Evolutionary conservation across 2,113 vertebrate genomes (phyloP).

Genomic region (Thalassoma bifasciatum): DNA sequence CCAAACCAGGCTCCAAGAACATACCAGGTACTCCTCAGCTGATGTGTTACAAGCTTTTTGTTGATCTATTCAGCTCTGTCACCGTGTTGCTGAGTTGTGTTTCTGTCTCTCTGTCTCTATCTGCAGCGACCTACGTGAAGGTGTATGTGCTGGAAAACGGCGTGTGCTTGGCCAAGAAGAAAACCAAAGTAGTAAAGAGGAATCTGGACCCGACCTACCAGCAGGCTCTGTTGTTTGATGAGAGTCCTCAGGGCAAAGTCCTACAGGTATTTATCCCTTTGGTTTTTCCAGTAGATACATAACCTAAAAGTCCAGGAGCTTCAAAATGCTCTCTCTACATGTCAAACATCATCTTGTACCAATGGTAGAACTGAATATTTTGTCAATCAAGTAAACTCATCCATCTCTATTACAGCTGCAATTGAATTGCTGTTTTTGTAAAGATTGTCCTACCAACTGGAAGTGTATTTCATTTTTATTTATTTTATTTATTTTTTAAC

Average conservation of each 20-base stretch:
- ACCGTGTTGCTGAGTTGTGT: neutral
- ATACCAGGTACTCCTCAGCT: conserved; percentile 87
- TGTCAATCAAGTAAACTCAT: too few relatives aligned
- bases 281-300: neutral
- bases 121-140: conserved; percentile 93
- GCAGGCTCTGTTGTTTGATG: conserved; percentile 95
- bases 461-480: too few relatives aligned
- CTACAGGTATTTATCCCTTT: conserved; percentile 88
- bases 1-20: conserved; percentile 93
- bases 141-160: conserved; percentile 96
- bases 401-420: too few relatives aligned
- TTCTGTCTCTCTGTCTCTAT: neutral
- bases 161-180: conserved; percentile 95
- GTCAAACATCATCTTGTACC: too few relatives aligned
- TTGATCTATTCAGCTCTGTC: neutral
- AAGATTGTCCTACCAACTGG: too few relatives aligned
- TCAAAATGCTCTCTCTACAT: too few relatives aligned
- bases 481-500: too few relatives aligned
- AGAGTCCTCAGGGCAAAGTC: conserved; percentile 96
- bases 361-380: too few relatives aligned
- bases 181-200: conserved; percentile 95
- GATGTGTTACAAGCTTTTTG: neutral
- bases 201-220: conserved; percentile 94
- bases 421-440: too few relatives aligned
- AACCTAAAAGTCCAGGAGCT: too few relatives aligned